Conservation (phyloP, 2,888 invertebrate genomes). For the Sussaba pulchella region DNA sequence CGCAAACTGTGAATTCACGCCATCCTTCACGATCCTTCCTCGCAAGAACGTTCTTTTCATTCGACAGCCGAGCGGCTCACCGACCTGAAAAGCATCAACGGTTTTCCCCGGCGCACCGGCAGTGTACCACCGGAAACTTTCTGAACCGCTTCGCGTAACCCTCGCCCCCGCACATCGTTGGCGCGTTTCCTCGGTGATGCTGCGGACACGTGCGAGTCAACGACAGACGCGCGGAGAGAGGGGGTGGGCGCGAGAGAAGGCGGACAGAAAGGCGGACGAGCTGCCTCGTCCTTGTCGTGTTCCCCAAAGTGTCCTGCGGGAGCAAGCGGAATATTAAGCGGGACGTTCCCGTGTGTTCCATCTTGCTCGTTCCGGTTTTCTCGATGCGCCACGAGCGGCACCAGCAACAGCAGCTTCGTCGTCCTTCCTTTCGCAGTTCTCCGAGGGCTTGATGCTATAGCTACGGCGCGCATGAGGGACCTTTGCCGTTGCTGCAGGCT, state of each 20-base stretch:
- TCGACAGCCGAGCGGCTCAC: slow-evolving; percentile 42
- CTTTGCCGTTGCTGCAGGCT: slow-evolving; percentile 73
- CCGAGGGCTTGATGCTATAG: slow-evolving; percentile 39
- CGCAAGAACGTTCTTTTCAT: slow-evolving; percentile 47
- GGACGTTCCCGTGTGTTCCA: slow-evolving; percentile 44
- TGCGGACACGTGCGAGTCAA: slow-evolving; percentile 55
- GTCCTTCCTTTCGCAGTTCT: slow-evolving; percentile 40
- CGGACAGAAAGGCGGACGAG: slow-evolving; percentile 34
- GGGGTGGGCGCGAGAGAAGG: too few relatives aligned
- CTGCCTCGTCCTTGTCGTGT: slow-evolving; percentile 55
- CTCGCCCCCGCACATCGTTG: slow-evolving; percentile 41
- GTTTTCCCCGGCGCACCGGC: not conserved
- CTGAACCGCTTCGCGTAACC: slow-evolving; percentile 29
- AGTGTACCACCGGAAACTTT: slow-evolving; percentile 46
- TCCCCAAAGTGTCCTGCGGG: slow-evolving; percentile 65
- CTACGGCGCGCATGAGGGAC: slow-evolving; percentile 54
- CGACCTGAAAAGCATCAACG: slow-evolving; percentile 26
- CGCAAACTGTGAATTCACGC: slow-evolving; percentile 26
- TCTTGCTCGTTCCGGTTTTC: slow-evolving; percentile 41
- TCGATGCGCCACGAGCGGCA: too few relatives aligned
- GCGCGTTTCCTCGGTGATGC: slow-evolving; percentile 52
- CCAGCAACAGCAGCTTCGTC: slow-evolving; percentile 20
- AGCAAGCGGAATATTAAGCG: slow-evolving; percentile 66
- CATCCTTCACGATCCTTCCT: slow-evolving; percentile 53
- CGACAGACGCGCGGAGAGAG: slow-evolving; percentile 27